phyloP scores from a whole-genome alignment of 2,113 vertebrate species.

The Ictidomys tridecemlineatus region DNA sequence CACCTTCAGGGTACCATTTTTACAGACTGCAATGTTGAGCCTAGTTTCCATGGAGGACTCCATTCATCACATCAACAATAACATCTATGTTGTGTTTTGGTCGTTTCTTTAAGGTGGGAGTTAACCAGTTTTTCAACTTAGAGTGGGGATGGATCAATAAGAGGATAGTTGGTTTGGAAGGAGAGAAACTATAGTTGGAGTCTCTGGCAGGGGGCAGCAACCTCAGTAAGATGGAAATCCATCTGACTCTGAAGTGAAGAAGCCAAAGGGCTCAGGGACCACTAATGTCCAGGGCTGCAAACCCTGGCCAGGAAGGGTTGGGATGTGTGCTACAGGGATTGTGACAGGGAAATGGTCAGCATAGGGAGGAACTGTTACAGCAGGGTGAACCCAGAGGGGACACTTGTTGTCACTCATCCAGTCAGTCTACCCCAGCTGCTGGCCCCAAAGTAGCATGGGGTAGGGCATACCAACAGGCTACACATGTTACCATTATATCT shows the following conservation, averaged over 20 bases:
- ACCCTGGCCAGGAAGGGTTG: neutral
- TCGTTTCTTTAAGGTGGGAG: neutral
- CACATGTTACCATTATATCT: neutral
- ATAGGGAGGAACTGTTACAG: neutral
- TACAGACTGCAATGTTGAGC: neutral
- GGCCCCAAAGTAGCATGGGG: too few species aligned
- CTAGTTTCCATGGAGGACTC: neutral
- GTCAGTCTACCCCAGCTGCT: neutral
- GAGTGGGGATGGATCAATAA: neutral
- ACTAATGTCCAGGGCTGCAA: neutral
- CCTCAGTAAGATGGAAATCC: neutral
- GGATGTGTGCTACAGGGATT: neutral
- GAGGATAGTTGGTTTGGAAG: neutral
- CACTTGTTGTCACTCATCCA: neutral
- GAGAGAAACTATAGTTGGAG: neutral
- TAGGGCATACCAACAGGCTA: neutral
- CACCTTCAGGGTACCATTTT: neutral
- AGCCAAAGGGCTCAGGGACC: too few species aligned
- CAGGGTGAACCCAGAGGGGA: neutral
- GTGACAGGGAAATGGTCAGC: neutral
- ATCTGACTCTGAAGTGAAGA: neutral
- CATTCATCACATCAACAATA: neutral
- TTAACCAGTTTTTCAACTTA: neutral
- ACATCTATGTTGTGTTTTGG: slow-evolving; percentile 37
- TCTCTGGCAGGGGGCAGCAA: neutral